Evolutionary conservation across 1,140 invertebrate species (phyloP).

Genomic region (Drosophila paulistorum): DNA sequence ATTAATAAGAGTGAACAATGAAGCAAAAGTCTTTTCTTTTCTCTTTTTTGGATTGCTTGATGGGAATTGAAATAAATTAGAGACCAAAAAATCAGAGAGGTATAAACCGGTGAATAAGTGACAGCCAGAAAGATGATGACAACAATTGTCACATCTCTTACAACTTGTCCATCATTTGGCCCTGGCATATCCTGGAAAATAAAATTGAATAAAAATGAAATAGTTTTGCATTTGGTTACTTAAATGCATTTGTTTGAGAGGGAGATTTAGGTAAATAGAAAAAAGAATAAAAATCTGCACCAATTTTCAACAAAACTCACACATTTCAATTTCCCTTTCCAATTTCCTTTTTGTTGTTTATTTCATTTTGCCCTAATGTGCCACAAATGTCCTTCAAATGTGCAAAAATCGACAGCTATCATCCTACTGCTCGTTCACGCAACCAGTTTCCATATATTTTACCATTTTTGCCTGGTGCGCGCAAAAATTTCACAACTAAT

Average conservation of each 20-base stretch:
- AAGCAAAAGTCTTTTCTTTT: conserved; percentile 52
- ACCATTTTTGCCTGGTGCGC: conserved; percentile 44
- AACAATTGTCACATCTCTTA: conserved; percentile 6
- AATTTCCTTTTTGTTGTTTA: neutral
- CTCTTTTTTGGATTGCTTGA: conserved; percentile 9
- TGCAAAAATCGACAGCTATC: conserved; percentile 58
- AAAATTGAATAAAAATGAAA: conserved; percentile 1
- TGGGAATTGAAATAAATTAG: conserved; percentile 12
- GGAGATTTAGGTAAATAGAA: conserved; percentile 55
- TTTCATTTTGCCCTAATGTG: conserved; percentile 14
- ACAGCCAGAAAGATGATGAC: conserved; percentile 29
- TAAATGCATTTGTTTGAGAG: too few relatives aligned
- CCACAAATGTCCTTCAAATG: conserved; percentile 51
- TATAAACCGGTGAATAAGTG: too few relatives aligned
- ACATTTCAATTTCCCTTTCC: conserved; percentile 14
- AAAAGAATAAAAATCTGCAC: conserved; percentile 25
- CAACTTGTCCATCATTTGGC: conserved; percentile 22
- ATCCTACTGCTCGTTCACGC: conserved; percentile 28
- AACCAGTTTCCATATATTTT: conserved; percentile 36
- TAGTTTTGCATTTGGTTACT: neutral
- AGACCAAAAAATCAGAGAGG: conserved; percentile 20
- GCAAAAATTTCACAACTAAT: conserved; percentile 81
- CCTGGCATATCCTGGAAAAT: neutral
- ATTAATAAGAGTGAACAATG: conserved; percentile 72
- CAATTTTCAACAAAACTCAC: neutral